Evolutionary conservation across 2,888 invertebrate species (phyloP), one percentile per base, ranked within the genome.

Genomic region (Amiota mariae): DNA sequence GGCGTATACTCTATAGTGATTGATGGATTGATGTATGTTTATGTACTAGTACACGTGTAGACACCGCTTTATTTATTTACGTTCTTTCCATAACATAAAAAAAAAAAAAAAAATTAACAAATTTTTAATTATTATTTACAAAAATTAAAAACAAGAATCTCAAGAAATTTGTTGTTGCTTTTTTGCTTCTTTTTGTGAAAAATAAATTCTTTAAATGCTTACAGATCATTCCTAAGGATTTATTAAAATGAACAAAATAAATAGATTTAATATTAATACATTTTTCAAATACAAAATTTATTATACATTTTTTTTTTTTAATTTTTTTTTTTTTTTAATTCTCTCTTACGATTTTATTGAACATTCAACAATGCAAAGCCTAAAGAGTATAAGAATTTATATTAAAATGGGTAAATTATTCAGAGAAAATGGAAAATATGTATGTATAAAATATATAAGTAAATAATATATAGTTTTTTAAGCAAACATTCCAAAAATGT

Each of bases 401-500:
- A 71, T 59, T 71, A 72, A 68, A 49, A 75, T 72, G 13, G 70
- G 56, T 15, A 49, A 68, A 68, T 51, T 15, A 49, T n/a, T 51
- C 54, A 67, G 54, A 48, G 57, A 49, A 70, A 67, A 63, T 82
- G 75, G 73, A 78, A 77, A 76, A 82, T 79, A 79, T 81, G 81
- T 77, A 77, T 81, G 77, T 80, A 51, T 73, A 79, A 78, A 82
- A 77, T 82, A 82, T 82, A 82, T 82, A 82, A 82, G 84, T 78
- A 74, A 72, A 63, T 36, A 36, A 36, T 36, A 36, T 36, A 36
- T 76, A 77, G 76, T 81, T 79, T 46, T 73, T 73, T 84, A 82
- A 85, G 82, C 76, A 81, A 79, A 80, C 85, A 84, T 84, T 85
- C 85, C 85, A 85, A 85, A 85, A 82, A 85, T 85, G 85, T 85